These are phyloP conservation scores for Pristionchus exspectatus DNA, from an alignment of 2,888 invertebrate species.

Conservation along the genomic window DNA sequence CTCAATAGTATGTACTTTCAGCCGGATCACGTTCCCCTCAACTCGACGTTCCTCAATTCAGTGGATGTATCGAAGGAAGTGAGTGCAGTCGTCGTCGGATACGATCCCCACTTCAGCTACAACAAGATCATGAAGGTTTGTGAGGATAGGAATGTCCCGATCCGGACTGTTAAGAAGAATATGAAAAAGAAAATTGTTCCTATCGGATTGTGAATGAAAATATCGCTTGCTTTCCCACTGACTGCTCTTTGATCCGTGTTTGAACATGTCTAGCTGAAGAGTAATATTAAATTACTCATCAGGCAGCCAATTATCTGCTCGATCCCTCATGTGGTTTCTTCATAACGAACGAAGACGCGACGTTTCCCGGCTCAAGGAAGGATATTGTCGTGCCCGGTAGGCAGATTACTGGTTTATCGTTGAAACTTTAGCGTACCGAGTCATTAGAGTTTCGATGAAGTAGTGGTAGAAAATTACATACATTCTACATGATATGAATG, in stretches of 20 bases:
- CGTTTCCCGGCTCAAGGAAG: conserved; percentile 83
- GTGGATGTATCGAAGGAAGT: conserved; percentile 80
- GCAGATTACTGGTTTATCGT: not conserved
- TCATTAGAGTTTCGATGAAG: too few relatives aligned
- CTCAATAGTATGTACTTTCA: not conserved
- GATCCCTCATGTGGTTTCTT: conserved; percentile 89
- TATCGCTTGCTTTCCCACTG: too few relatives aligned
- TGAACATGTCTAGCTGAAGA: not conserved
- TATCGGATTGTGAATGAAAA: not conserved
- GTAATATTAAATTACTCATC: not conserved
- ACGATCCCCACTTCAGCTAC: conserved; percentile 90
- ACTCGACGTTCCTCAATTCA: conserved; percentile 49
- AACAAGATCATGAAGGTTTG: conserved; percentile 88
- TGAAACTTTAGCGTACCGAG: too few relatives aligned
- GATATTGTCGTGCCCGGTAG: conserved; percentile 83
- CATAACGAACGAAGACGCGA: conserved; percentile 94
- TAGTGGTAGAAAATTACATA: not conserved
- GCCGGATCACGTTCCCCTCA: conserved; percentile 46
- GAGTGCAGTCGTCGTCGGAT: conserved; percentile 95
- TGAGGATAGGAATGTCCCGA: too few relatives aligned
- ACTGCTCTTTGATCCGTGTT: not conserved
- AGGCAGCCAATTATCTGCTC: conserved; percentile 90
- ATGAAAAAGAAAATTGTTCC: not conserved
- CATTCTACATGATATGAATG: too few relatives aligned
- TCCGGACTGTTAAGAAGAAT: too few relatives aligned